Base-by-base conservation (phyloP, 2,888 invertebrate species). In the Notocelia uddmanniana region DNA sequence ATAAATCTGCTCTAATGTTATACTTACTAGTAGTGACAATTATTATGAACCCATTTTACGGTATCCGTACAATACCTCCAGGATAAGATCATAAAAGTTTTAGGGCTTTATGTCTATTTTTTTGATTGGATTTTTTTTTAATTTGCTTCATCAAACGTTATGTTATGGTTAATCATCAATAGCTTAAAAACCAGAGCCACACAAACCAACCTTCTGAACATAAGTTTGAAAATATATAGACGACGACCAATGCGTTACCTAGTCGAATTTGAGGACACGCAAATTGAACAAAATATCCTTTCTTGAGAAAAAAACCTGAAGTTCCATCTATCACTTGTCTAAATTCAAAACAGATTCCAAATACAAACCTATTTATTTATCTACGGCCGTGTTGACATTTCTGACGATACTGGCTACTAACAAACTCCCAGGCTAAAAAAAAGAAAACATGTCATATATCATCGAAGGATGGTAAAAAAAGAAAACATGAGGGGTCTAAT, bases 401-500 rank as follows among this genome's bases (percentile, higher is more conserved):
- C 68, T 26, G 55, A 68, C 62, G 76, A 80, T 74, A 76, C 80
- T 72, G 76, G 81, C 85, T 84, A 82, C 83, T 78, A 79, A 79
- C 77, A 76, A 73, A 77, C 70, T 76, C 74, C 60, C 58, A 58
- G 52, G 41, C 21, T 26, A 59, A 79, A 80, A 79, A 78, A 79
- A 81, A 80, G 77, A 81, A 79, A 81, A 81, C 79, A 77, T 74
- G 74, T 75, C 76, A 81, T 87, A 83, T 83, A 85, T 87, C 84
- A 83, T 83, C 78, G 74, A 77, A 77, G 80, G 82, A 77, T 76
- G 79, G 60, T 83, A 83, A 85, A 86, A 86, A 81, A 75, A 68
- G 72, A 75, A 74, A 79, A 80, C 75, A 69, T 34, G 77, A 77
- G 75, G 85, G 82, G 79, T 83, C 82, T 87, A 87, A 91, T 89